Evolutionary conservation across 2,888 invertebrate species (phyloP).

Genomic region (Papilio elwesi): DNA sequence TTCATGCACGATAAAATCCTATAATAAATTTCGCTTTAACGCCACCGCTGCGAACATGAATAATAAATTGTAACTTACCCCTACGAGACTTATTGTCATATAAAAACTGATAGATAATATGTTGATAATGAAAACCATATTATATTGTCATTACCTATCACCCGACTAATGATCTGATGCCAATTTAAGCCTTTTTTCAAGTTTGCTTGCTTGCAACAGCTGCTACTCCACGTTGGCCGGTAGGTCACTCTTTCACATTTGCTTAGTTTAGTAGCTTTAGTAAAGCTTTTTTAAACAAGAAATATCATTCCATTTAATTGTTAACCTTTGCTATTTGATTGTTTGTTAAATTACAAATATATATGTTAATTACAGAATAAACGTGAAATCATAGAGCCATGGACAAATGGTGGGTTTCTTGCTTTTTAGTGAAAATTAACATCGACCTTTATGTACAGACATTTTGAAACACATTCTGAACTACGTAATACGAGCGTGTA

Average conservation of each 20-base stretch:
- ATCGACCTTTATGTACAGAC: conserved; percentile 7
- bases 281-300: too few species aligned
- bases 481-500: not conserved
- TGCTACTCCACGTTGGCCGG: too few species aligned
- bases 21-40: conserved; percentile 37
- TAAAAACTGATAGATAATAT: conserved; percentile 19
- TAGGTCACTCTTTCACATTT: too few species aligned
- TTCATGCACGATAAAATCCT: conserved; percentile 41
- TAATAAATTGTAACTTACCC: conserved; percentile 32
- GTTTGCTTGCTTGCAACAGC: too few species aligned
- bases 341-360: not conserved
- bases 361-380: not conserved
- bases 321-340: not conserved
- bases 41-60: conserved; percentile 21
- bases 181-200: too few species aligned
- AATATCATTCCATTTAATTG: not conserved
- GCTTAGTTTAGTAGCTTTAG: too few species aligned
- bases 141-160: too few species aligned
- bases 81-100: conserved; percentile 20
- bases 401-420: not conserved
- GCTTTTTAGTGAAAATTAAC: conserved; percentile 1
- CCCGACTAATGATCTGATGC: too few species aligned
- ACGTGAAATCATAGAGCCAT: not conserved
- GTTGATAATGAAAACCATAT: not conserved
- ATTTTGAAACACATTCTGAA: conserved; percentile 6